phyloP scores from a whole-genome alignment of 1,140 invertebrate species.

The Gonioctena quinquepunctata region DNA sequence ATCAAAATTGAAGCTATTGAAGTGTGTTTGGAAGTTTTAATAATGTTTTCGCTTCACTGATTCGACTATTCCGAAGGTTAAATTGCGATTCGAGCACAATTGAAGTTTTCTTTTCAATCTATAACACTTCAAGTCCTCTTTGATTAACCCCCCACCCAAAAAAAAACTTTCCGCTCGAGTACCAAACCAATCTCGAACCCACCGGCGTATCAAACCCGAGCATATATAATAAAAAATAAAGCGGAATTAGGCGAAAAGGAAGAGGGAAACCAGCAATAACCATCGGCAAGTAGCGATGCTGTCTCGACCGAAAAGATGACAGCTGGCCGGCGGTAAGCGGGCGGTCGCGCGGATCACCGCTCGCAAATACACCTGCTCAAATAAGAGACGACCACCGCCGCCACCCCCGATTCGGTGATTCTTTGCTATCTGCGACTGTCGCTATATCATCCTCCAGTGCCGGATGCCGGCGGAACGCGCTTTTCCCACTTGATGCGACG shows the following conservation, averaged over 20 bases:
- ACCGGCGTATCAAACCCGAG: not conserved
- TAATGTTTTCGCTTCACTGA: no score
- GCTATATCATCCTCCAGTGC: not conserved
- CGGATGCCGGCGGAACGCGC: not conserved
- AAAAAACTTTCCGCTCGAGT: not conserved
- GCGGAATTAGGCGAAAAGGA: not conserved
- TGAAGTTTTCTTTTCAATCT: no score
- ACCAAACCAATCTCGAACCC: not conserved
- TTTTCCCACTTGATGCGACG: not conserved
- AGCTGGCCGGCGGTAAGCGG: conserved; percentile 32
- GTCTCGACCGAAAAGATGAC: conserved; percentile 22
- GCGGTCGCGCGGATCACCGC: conserved; percentile 38
- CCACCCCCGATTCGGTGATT: not conserved
- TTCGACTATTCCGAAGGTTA: no score
- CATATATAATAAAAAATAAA: no score
- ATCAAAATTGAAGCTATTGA: no score
- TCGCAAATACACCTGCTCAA: conserved; percentile 45
- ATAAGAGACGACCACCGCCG: conserved; percentile 24
- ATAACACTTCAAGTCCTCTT: no score
- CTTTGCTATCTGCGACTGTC: not conserved
- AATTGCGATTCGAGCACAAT: no score
- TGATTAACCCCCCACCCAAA: no score
- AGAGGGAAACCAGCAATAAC: no score
- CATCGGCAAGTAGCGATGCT: not conserved
- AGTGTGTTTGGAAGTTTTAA: no score